Conservation (phyloP, 2,888 invertebrate genomes). For the Harpalus rubripes region DNA sequence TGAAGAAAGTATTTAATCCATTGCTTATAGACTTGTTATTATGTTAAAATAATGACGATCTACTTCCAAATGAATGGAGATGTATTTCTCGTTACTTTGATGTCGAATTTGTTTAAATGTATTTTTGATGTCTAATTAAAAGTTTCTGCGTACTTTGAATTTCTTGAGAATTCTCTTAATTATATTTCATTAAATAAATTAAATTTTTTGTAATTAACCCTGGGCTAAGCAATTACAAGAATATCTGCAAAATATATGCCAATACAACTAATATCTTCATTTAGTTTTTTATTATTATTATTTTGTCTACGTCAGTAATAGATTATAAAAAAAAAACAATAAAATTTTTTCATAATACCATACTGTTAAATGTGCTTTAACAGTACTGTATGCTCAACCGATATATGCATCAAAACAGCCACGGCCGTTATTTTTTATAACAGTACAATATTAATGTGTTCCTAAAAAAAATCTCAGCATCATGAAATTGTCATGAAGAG, state of each 20-base stretch:
- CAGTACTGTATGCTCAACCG: no score
- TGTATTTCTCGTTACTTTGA: conserved; percentile 2
- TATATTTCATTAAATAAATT: conserved; percentile 23
- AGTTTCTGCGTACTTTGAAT: conserved; percentile 9
- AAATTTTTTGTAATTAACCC: conserved; percentile 11
- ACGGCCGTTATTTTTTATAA: no score
- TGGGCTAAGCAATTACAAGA: not conserved
- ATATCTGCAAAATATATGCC: not conserved
- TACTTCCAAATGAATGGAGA: not conserved
- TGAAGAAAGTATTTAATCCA: conserved; percentile 1
- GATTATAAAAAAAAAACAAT: no score
- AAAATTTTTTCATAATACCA: no score
- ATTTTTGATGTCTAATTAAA: conserved; percentile 33
- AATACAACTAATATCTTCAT: not conserved
- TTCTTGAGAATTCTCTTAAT: conserved; percentile 28
- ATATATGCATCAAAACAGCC: no score
- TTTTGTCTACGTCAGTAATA: no score
- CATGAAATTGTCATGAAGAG: no score
- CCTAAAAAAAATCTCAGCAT: no score
- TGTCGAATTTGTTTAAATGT: conserved; percentile 33
- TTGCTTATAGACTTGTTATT: conserved; percentile 22
- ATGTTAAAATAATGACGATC: conserved; percentile 23
- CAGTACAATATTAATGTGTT: no score
- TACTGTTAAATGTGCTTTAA: no score
- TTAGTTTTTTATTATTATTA: no score